Evolutionary conservation across 2,888 invertebrate species (phyloP), one percentile per base, ranked within the genome.

Genomic region (Globia sparganii): DNA sequence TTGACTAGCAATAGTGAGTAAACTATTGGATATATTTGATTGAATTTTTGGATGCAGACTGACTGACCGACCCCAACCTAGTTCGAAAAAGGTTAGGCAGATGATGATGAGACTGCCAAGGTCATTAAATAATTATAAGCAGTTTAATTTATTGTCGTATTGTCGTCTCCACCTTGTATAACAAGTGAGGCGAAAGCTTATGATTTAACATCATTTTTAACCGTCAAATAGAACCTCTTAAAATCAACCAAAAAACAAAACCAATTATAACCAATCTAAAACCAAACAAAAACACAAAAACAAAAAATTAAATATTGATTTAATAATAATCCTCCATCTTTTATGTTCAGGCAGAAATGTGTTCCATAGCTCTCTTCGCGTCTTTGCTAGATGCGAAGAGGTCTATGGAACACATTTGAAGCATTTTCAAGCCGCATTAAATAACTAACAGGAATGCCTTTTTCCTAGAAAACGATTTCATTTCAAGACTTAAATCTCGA

Each of bases 381-480:
- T n/a, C n/a, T n/a, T n/a, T n/a, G n/a, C n/a, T n/a, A 18, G 25
- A 0, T 9, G 5, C 0, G 3, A 76, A 46, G 40, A 64, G 2
- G 18, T 6, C 25, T 31, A 31, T 18, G 25, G 5, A 58, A 66
- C 31, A 58, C 21, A 37, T 5, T 18, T 46, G n/a, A 53, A 53
- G 53, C 11, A 62, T 49, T 81, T 56, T 46, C 18, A n/a, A 62
- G 13, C 53, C n/a, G 8, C 40, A 58, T 49, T 72, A 72, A 77
- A 82, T 78, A 86, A 81, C 68, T 81, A 66, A 77, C 40, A 64
- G 53, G 64, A 75, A 85, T 84, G 65, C 61, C 65, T 86, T 77
- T 80, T 86, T 77, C 76, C 68, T 69, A 68, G 78, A 62, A 79
- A 78, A 79, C 78, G 65, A 86, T 86, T 86, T 88, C 59, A 88